phyloP scores from a whole-genome alignment of 2,888 invertebrate genomes.

The Hoplodrina blanda region DNA sequence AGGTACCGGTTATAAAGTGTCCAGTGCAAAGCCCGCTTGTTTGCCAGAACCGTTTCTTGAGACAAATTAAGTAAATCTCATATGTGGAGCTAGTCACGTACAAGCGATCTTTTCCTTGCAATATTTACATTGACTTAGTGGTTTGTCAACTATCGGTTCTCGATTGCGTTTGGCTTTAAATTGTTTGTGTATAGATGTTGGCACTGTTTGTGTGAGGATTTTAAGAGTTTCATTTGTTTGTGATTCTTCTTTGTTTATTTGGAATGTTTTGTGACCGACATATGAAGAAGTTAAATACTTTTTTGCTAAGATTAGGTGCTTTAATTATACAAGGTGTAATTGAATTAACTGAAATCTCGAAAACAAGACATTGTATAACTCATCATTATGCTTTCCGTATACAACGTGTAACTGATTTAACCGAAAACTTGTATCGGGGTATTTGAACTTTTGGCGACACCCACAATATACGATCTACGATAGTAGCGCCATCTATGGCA shows the following conservation, averaged over 20 bases:
- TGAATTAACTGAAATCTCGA: too few relatives aligned
- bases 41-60: constrained; percentile 63
- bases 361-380: too few relatives aligned
- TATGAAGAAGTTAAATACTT: too few relatives aligned
- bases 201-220: not conserved
- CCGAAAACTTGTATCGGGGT: too few relatives aligned
- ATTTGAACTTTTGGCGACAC: too few relatives aligned
- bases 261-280: too few relatives aligned
- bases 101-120: constrained; percentile 72
- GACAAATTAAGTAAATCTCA: constrained; percentile 83
- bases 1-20: constrained; percentile 66
- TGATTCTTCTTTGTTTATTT: constrained; percentile 1
- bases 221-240: not conserved
- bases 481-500: too few relatives aligned
- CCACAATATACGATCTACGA: too few relatives aligned
- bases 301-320: too few relatives aligned
- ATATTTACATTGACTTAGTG: constrained; percentile 77
- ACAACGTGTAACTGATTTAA: too few relatives aligned
- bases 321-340: too few relatives aligned
- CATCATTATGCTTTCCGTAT: too few relatives aligned
- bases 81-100: constrained; percentile 78
- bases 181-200: constrained; percentile 8
- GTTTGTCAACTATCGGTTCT: constrained; percentile 64
- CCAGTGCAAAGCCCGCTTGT: constrained; percentile 69
- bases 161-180: constrained; percentile 48